A percentile compares a stretch with the other conserved stretches of the same genome.
Evolutionary conservation across 2,888 invertebrate genomes (phyloP).

Genomic region (Heliconius ethilla): DNA sequence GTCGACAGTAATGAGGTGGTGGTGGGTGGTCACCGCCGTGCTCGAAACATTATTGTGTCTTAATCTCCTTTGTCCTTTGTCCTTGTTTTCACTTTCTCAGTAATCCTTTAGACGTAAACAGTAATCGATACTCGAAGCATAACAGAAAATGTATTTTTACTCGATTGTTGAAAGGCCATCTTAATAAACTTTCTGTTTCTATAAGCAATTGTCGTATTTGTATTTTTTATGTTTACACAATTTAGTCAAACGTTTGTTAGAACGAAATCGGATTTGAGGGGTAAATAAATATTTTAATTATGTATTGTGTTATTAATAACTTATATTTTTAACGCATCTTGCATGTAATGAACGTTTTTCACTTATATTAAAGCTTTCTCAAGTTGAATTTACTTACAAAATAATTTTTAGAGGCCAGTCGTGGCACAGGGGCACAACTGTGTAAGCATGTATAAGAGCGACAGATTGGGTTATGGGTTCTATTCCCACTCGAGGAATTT

Average conservation of each 20-base stretch:
- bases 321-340: not conserved
- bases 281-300: not conserved
- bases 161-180: slow-evolving; percentile 18
- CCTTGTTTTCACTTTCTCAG: slow-evolving; percentile 76
- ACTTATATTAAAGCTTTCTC: too few relatives aligned
- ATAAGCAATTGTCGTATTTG: slow-evolving; percentile 14
- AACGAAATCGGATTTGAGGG: not conserved
- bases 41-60: slow-evolving; percentile 56
- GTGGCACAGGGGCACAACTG: too few relatives aligned
- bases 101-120: slow-evolving; percentile 72
- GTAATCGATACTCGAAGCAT: slow-evolving; percentile 60
- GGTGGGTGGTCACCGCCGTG: slow-evolving; percentile 66
- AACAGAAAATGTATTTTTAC: slow-evolving; percentile 18
- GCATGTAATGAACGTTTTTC: too few relatives aligned
- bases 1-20: slow-evolving; percentile 70
- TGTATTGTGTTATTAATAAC: not conserved
- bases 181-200: slow-evolving; percentile 25
- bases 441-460: too few relatives aligned
- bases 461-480: too few relatives aligned
- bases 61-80: slow-evolving; percentile 65
- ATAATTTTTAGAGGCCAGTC: too few relatives aligned
- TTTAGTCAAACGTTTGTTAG: not conserved
- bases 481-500: too few relatives aligned
- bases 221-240: slow-evolving; percentile 5
- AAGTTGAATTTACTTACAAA: too few relatives aligned